Conservation (phyloP, 2,888 invertebrate genomes). For the Capitulum mitella region DNA sequence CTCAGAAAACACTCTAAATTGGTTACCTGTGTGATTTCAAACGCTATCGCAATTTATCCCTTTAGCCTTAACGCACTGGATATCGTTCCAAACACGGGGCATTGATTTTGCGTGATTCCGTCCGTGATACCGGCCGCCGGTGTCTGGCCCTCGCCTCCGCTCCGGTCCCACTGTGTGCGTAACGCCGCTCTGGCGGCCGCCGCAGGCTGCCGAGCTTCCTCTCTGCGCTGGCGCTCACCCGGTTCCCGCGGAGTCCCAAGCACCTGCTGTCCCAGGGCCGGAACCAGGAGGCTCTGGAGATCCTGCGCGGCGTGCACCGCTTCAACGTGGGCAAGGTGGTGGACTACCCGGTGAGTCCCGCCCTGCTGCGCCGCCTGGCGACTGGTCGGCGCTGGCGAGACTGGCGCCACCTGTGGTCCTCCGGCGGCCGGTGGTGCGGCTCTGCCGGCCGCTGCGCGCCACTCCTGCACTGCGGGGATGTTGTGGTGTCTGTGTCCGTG, state of each 20-base stretch:
- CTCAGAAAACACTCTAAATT: too few relatives aligned
- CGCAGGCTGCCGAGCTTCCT: neutral
- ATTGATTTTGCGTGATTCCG: too few relatives aligned
- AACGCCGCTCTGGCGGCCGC: too few relatives aligned
- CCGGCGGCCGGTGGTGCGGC: too few relatives aligned
- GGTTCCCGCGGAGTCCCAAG: conserved; percentile 66
- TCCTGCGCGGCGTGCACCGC: conserved; percentile 60
- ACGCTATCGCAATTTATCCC: too few relatives aligned
- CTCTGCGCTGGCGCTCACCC: conserved; percentile 26
- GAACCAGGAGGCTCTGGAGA: conserved; percentile 62
- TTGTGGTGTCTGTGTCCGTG: neutral
- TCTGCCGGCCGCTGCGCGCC: too few relatives aligned
- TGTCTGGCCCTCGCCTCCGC: neutral
- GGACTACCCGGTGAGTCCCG: conserved; percentile 60
- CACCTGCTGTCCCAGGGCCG: conserved; percentile 72
- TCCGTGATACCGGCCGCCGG: neutral
- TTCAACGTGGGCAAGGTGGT: conserved; percentile 63
- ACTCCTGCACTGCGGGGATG: too few relatives aligned
- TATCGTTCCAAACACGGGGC: too few relatives aligned
- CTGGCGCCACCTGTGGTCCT: too few relatives aligned
- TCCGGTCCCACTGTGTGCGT: neutral
- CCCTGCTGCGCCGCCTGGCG: too few relatives aligned
- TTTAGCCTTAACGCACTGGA: too few relatives aligned
- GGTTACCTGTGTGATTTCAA: neutral
- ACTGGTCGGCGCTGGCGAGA: too few relatives aligned